Base-by-base conservation (phyloP, 2,797 vertebrate species). In the Podargus strigoides region DNA sequence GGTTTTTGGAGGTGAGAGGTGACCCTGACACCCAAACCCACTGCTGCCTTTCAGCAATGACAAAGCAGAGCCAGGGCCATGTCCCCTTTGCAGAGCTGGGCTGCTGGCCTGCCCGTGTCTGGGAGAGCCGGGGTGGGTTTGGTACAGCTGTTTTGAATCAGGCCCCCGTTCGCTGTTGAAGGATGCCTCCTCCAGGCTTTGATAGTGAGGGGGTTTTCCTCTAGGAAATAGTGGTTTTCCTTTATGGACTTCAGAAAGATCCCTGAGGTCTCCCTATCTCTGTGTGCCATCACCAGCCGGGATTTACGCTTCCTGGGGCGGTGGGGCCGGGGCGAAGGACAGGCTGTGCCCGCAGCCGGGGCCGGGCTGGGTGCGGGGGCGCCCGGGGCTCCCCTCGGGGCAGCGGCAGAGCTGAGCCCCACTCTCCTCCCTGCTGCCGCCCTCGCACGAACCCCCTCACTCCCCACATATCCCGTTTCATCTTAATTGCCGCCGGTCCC, bases 171-270 rank as follows among this genome's bases (percentile, higher is more conserved):
- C 2, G 24, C 92, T 75, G 85, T 75, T 16, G 30, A 79, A 80
- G 87, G 91, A 85, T 92, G 90, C 5, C 89, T 95, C 90, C 91
- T 87, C 41, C 91, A 64, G 89, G 89, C 90, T 89, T 87, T 60
- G 84, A 74, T 87, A 93, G 80, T 30, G 2, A 93, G 77, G 30
- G 59, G 79, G 90, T 85, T 78, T 44, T 92, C 90, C 91, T 85
- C 62, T 84, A 94, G 96, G 95, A 97, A 97, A 95, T 73, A 39
- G 96, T 55, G 90, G 95, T 96, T 97, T 96, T 90, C 91, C 89
- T 93, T 93, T 34, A 69, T 78, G 83, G 90, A 85, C 95, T 93
- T 75, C 83, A 91, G 85, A 22, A 68, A 59, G n/a, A 76, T 79
- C 92, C 81, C 86, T 50, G 93, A 96, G 91, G 80, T 97, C 95